phyloP scores from a whole-genome alignment of 2,797 vertebrate species.

The Eleutherodactylus coqui region DNA sequence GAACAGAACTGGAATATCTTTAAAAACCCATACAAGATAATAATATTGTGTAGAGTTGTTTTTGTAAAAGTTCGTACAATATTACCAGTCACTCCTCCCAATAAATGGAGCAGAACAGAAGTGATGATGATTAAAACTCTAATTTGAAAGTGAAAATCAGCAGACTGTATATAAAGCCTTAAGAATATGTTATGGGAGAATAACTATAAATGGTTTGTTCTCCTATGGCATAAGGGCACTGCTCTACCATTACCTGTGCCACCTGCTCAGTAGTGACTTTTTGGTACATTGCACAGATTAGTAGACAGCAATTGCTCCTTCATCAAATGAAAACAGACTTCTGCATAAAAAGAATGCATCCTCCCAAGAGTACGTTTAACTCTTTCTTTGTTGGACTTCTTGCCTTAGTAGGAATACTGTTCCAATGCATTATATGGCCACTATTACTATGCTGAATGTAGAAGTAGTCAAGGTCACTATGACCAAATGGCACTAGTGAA shows the following conservation, averaged over 20 bases:
- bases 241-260: neutral
- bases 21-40: neutral
- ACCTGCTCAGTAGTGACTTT: neutral
- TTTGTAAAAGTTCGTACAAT: neutral
- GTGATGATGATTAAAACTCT: too few species aligned
- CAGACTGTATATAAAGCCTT: neutral
- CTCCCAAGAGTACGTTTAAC: neutral
- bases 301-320: neutral
- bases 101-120: neutral
- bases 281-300: neutral
- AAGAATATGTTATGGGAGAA: neutral
- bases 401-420: neutral
- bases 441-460: neutral
- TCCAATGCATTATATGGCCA: neutral
- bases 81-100: neutral
- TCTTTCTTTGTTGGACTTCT: neutral
- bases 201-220: neutral
- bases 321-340: neutral
- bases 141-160: neutral
- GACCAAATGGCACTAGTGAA: neutral
- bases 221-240: neutral
- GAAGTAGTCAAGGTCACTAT: conserved; percentile 42
- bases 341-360: neutral
- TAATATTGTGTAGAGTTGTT: neutral
- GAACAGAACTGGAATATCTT: neutral